These are phyloP conservation scores for Dicrostonyx torquatus DNA, from an alignment of 2,797 vertebrate genomes.

Conservation along the genomic window DNA sequence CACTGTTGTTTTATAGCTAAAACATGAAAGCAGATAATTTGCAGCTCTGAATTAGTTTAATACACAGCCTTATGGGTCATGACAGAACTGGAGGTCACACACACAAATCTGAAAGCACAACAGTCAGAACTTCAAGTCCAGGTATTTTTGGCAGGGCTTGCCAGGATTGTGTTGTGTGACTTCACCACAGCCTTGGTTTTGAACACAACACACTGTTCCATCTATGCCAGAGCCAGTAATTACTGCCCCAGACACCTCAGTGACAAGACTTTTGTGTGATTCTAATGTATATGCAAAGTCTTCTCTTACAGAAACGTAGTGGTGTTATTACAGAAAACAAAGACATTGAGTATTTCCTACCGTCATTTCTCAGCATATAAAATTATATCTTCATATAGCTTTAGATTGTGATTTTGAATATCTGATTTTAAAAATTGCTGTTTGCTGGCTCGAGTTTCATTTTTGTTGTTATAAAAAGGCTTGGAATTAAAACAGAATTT, in stretches of 20 bases:
- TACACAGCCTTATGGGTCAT: background rate
- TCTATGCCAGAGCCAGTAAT: background rate
- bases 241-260: background rate
- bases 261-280: background rate
- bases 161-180: background rate
- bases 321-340: background rate
- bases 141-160: background rate
- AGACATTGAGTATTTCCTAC: background rate
- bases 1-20: background rate
- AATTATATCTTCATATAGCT: background rate
- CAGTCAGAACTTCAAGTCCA: background rate
- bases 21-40: background rate
- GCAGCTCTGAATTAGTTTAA: background rate
- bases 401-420: background rate
- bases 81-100: background rate
- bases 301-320: background rate
- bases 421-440: background rate
- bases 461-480: background rate
- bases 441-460: background rate
- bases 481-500: background rate
- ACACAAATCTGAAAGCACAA: background rate
- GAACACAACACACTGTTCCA: background rate
- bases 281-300: background rate
- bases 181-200: background rate
- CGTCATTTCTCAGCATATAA: background rate